phyloP scores from a whole-genome alignment of 2,113 vertebrate species.

The Halcyon senegalensis region DNA sequence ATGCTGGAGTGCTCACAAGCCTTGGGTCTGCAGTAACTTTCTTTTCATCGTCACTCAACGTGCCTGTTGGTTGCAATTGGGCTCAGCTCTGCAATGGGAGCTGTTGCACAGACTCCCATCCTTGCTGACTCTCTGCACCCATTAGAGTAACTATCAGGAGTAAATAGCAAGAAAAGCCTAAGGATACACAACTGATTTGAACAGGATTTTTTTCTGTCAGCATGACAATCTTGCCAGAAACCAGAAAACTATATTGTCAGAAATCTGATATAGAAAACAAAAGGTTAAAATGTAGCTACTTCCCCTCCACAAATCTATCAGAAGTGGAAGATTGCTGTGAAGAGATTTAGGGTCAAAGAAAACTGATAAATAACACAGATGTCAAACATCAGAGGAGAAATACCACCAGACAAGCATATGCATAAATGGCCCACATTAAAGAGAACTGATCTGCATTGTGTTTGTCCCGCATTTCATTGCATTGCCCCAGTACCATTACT shows the following conservation, averaged over 20 bases:
- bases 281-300: not conserved
- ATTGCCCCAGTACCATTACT: not conserved
- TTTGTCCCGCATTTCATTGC: not conserved
- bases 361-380: not conserved
- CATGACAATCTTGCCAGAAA: not conserved
- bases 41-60: not conserved
- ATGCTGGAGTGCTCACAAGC: accelerated
- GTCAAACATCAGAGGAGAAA: not conserved
- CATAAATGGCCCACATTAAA: not conserved
- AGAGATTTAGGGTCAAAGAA: slow-evolving; percentile 12
- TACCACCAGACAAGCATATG: not conserved
- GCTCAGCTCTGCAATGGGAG: not conserved
- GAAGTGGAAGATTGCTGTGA: not conserved
- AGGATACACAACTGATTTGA: not conserved
- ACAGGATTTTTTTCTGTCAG: not conserved
- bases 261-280: not conserved
- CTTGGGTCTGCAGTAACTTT: accelerated
- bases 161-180: not conserved
- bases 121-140: not conserved
- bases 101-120: accelerated
- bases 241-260: not conserved
- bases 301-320: not conserved
- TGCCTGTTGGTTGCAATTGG: not conserved
- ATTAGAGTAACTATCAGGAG: not conserved
- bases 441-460: not conserved